Evolutionary conservation across 37 sponge, comb jelly and placozoan genomes (phyloP).

Genomic region (Chondrilla cf. caribensis): DNA sequence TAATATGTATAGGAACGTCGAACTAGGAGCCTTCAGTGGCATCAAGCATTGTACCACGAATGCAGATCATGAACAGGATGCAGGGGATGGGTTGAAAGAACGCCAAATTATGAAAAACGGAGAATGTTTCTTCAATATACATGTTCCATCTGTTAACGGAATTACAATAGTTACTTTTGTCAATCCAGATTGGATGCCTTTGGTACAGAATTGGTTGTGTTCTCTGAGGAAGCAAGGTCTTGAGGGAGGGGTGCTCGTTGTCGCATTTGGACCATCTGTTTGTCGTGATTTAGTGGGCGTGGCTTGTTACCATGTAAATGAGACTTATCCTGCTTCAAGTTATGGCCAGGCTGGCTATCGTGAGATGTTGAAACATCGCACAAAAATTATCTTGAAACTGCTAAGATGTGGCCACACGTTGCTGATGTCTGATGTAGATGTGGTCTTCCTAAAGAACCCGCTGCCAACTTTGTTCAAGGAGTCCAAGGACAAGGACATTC

Average conservation of each 20-base stretch:
- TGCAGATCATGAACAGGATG: too few species aligned
- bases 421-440: background rate
- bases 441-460: background rate
- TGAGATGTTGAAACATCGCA: background rate
- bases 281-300: background rate
- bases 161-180: background rate
- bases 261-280: background rate
- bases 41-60: background rate
- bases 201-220: background rate
- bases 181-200: background rate
- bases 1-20: conserved; percentile 1
- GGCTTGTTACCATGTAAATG: background rate
- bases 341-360: background rate
- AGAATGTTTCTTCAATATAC: background rate
- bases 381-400: background rate
- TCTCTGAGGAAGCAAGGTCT: background rate
- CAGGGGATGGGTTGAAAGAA: background rate
- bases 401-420: background rate
- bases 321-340: background rate
- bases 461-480: background rate
- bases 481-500: background rate
- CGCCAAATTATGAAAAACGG: background rate
- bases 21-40: background rate
- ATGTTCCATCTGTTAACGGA: background rate
- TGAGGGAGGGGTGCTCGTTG: background rate